Conservation (phyloP, 2,113 vertebrate genomes). For the Laticauda colubrina region DNA sequence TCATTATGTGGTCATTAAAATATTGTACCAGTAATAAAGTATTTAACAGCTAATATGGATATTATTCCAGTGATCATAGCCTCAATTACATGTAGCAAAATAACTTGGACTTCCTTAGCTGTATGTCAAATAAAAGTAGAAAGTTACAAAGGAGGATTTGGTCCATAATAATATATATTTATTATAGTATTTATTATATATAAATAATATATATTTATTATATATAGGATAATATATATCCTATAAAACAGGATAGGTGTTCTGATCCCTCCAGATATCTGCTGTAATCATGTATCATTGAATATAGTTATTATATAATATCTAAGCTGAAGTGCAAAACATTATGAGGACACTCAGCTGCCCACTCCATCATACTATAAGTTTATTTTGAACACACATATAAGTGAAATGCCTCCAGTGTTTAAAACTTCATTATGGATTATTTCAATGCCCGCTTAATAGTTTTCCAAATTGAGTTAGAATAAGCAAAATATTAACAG, state of each 20-base stretch:
- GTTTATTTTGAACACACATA: background rate
- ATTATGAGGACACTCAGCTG: background rate
- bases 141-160: background rate
- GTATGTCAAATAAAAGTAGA: background rate
- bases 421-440: background rate
- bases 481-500: background rate
- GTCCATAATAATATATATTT: background rate
- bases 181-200: no score
- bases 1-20: no score
- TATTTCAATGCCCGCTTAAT: background rate
- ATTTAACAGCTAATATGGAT: no score
- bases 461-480: background rate
- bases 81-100: background rate
- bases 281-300: background rate
- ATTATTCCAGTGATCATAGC: no score
- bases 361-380: background rate
- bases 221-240: no score
- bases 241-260: background rate
- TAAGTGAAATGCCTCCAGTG: background rate
- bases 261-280: background rate
- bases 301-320: background rate
- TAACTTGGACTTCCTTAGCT: background rate
- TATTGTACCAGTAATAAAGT: no score
- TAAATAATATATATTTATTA: no score
- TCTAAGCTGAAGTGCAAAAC: background rate